Evolutionary conservation across 2,113 vertebrate species (phyloP), one percentile per base, ranked within the genome.

Genomic region (Perca flavescens): DNA sequence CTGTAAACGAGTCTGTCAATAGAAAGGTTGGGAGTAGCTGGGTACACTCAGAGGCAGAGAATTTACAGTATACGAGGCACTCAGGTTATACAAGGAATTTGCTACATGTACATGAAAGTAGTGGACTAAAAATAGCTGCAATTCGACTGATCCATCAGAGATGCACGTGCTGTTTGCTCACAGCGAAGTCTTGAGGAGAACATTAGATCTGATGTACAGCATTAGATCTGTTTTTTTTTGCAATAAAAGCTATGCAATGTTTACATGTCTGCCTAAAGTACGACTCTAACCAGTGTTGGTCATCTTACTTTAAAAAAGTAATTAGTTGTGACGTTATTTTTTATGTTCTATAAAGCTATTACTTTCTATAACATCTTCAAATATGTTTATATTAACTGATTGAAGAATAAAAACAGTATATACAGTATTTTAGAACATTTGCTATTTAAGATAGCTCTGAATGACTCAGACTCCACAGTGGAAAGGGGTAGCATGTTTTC

Each of bases 1-100:
- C 74, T 60, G 11, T 57, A 68, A 77, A 81, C 68, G 68, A 70
- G 28, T 46, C 25, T 73, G 62, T 74, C 14, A 15, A 84, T 36
- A 62, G 58, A 81, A 85, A 87, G 79, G 77, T 72, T 74, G 63
- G 52, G 8, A 69, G 69, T 14, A 56, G 62, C 47, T 43, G 71
- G 40, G 56, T 52, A 53, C 50, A 64, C 53, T 53, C n/a, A 0
- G 34, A 25, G 74, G 47, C 36, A 40, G 43, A 31, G 62, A 1
- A 19, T 71, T 85, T 76, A 11, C 40, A 11, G 40, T 43, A 46
- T 43, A 60, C 69, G 65, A 82, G 40, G 79, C 73, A 75, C 77
- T 77, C 61, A 46, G 54, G 46, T 84, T 36, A 61, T 64, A 53
- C 65, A 54, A 68, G 67, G 9, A 53, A 66, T 66, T 5, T 73